phyloP scores from a whole-genome alignment of 2,888 invertebrate genomes.

The Conistra vaccinii region DNA sequence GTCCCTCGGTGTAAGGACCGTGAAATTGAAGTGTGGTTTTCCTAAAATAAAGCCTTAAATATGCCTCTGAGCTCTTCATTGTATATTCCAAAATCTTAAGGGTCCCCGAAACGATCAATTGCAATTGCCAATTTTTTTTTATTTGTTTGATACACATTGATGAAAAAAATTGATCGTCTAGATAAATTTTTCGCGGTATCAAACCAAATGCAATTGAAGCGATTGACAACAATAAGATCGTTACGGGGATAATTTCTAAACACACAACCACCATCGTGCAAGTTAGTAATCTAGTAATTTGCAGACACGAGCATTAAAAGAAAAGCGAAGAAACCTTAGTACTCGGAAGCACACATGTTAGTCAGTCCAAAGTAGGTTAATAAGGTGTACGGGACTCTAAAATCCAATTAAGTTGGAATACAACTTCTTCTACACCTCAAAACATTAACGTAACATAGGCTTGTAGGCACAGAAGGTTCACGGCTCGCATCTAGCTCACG shows the following conservation, averaged over 20 bases:
- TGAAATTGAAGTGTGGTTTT: neutral
- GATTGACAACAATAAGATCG: no score
- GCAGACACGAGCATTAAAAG: neutral
- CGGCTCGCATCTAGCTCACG: neutral
- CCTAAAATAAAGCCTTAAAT: neutral
- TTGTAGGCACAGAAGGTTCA: constrained; percentile 15
- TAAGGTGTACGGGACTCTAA: constrained; percentile 53
- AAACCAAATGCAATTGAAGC: no score
- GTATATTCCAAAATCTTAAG: no score
- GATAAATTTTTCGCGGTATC: no score
- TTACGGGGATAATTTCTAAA: neutral
- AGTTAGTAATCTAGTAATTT: no score
- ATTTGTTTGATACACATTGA: no score
- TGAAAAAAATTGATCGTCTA: no score
- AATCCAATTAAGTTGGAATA: constrained; percentile 56
- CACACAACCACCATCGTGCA: neutral
- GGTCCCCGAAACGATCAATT: no score
- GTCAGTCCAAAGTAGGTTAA: constrained; percentile 47
- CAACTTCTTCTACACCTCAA: constrained; percentile 43
- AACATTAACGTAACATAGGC: neutral
- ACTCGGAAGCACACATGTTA: constrained; percentile 20
- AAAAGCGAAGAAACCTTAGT: constrained; percentile 31
- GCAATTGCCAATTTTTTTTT: no score
- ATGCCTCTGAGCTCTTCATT: no score
- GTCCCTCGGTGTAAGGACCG: neutral